Conservation (phyloP, 2,888 invertebrate genomes). For the Sarcophaga caerulescens region DNA sequence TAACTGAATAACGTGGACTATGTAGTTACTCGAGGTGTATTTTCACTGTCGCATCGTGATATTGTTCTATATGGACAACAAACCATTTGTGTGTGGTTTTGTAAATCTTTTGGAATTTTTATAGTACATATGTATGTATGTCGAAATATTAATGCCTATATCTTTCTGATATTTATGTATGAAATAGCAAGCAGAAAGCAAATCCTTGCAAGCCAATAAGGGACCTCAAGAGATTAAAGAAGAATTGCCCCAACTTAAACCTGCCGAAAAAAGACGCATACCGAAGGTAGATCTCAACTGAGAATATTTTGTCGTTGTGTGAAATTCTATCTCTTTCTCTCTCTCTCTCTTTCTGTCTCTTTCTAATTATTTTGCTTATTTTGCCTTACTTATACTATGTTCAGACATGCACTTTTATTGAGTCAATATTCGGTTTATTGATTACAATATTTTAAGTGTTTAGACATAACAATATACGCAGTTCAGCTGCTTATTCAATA, state of each 20-base stretch:
- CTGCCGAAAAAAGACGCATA: slow-evolving; percentile 80
- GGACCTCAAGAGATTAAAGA: slow-evolving; percentile 83
- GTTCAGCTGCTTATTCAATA: no score
- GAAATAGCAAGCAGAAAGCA: slow-evolving; percentile 73
- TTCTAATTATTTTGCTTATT: neutral
- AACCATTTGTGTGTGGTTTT: neutral
- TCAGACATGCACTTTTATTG: no score
- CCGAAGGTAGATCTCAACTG: slow-evolving; percentile 76
- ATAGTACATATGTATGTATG: slow-evolving; percentile 1
- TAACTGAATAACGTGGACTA: no score
- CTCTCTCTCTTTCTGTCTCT: neutral
- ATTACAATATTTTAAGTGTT: no score
- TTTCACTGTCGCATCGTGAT: no score
- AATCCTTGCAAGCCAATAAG: slow-evolving; percentile 77
- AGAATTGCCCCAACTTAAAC: slow-evolving; percentile 84
- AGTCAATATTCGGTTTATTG: no score
- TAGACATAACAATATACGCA: no score
- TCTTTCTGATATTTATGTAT: neutral
- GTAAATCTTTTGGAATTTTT: neutral
- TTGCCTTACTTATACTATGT: no score
- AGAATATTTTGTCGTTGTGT: neutral
- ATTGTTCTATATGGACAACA: neutral
- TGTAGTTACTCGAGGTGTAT: no score
- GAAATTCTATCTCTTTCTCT: neutral
- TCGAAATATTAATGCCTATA: slow-evolving; percentile 24